These are phyloP conservation scores for Dendrophyllia cribrosa DNA, from an alignment of 64 coral and sea anemone genomes.

Conservation along the genomic window DNA sequence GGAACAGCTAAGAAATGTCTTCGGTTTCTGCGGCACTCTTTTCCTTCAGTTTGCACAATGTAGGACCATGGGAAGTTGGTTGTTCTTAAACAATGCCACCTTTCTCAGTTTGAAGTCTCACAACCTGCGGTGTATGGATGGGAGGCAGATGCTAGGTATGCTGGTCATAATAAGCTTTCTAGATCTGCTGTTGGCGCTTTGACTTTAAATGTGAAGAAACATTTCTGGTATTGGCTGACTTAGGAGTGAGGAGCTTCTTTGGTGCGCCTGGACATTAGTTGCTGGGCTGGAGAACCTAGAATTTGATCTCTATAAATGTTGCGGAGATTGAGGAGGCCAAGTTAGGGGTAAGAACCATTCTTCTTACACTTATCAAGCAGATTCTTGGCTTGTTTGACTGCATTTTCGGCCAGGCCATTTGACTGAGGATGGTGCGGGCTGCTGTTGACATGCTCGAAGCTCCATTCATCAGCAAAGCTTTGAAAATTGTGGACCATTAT, in stretches of 20 bases:
- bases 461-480: constrained; percentile 6
- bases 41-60: not conserved
- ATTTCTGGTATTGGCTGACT: not conserved
- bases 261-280: no score
- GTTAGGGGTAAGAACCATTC: not conserved
- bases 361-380: not conserved
- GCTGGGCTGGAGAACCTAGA: not conserved
- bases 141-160: not conserved
- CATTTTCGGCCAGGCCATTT: not conserved
- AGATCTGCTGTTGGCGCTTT: not conserved
- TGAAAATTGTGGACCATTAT: not conserved
- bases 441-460: not conserved
- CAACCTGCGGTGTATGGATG: not conserved
- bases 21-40: not conserved
- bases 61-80: not conserved
- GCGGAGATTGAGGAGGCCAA: not conserved
- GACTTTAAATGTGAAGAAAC: not conserved
- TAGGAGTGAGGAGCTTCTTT: not conserved
- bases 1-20: not conserved
- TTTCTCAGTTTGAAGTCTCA: not conserved
- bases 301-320: not conserved
- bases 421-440: not conserved
- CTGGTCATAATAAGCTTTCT: constrained; percentile 2
- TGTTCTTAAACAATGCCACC: not conserved
- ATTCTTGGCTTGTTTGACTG: not conserved